Conservation (phyloP, 2,888 invertebrate genomes). For the Heterodera filipjevi region DNA sequence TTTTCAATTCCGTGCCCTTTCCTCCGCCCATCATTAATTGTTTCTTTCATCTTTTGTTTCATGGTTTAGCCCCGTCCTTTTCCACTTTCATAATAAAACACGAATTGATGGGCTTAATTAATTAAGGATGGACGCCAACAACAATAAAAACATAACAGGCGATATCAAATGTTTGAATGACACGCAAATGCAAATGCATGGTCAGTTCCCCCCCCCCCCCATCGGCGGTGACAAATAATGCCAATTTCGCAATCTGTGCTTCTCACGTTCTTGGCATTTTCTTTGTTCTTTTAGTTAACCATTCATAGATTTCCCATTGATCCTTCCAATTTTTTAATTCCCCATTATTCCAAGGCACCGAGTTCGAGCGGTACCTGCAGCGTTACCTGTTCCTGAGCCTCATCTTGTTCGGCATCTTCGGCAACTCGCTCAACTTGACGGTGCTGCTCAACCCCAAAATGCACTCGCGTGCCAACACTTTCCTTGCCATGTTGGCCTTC, state of each 20-base stretch:
- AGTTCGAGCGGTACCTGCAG: constrained; percentile 49
- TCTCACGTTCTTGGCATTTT: no score
- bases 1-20: not conserved
- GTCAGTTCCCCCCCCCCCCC: no score
- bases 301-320: not conserved
- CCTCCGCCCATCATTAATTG: no score
- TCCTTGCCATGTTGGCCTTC: constrained; percentile 59
- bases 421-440: constrained; percentile 60
- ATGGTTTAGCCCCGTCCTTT: not conserved
- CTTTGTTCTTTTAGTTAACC: not conserved
- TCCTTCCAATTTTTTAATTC: not conserved
- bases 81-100: no score
- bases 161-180: constrained; percentile 50
- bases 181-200: constrained; percentile 54
- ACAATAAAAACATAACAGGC: not conserved
- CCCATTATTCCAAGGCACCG: constrained; percentile 24
- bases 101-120: not conserved
- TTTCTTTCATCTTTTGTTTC: not conserved
- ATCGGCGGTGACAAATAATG: no score
- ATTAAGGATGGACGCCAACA: not conserved
- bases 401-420: constrained; percentile 61
- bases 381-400: constrained; percentile 61
- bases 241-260: no score
- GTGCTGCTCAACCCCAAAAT: constrained; percentile 54
- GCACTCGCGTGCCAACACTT: constrained; percentile 58